These are phyloP conservation scores for Cephus spinipes DNA, from an alignment of 2,888 invertebrate species.

Conservation along the genomic window DNA sequence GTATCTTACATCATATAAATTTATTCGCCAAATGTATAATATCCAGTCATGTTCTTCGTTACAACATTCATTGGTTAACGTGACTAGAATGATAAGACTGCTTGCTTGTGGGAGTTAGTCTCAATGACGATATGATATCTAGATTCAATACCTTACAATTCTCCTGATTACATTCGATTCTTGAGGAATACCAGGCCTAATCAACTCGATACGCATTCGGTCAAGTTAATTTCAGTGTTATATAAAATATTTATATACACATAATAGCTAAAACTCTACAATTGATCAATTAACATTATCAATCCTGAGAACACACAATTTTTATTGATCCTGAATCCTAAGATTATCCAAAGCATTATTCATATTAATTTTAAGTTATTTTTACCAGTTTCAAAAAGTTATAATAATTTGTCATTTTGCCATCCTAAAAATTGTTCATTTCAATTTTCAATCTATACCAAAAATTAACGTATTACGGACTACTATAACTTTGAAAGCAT, in stretches of 20 bases:
- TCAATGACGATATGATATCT: conserved; percentile 49
- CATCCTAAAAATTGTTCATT: background rate
- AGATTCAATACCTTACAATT: conserved; percentile 45
- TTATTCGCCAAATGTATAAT: background rate
- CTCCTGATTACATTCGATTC: conserved; percentile 24
- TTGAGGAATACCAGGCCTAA: conserved; percentile 3
- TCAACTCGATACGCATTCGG: background rate
- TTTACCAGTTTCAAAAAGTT: background rate
- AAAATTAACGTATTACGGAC: background rate
- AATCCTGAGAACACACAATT: background rate
- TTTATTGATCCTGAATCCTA: background rate
- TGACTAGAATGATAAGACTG: conserved; percentile 13
- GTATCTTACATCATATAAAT: conserved; percentile 2
- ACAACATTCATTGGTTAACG: conserved; percentile 21
- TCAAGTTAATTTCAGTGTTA: background rate
- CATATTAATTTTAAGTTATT: background rate
- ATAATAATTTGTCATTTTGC: background rate
- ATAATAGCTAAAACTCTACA: background rate
- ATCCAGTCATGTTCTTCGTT: conserved; percentile 14
- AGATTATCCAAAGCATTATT: background rate
- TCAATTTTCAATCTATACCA: background rate
- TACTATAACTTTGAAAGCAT: background rate
- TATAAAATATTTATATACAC: background rate
- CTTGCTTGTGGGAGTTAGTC: conserved; percentile 24
- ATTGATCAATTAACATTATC: background rate